Percentiles rank a stretch among this genome's conserved stretches.
Conservation (phyloP, 2,113 vertebrate species). For the Procavia capensis region DNA sequence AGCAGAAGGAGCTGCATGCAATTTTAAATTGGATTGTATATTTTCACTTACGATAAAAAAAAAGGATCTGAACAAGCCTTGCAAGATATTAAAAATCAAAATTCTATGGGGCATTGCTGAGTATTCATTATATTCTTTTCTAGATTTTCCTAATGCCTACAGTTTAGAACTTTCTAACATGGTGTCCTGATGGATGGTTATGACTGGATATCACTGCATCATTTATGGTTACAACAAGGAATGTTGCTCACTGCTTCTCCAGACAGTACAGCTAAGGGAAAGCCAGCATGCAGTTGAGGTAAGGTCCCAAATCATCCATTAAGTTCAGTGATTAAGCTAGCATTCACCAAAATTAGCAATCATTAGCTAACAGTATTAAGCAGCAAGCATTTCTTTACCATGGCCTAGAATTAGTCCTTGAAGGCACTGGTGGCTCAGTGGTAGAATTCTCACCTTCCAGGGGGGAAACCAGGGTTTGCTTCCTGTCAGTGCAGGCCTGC, state of each 20-base stretch:
- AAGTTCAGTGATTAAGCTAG: not conserved
- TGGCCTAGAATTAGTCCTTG: not conserved
- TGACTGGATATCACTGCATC: not conserved
- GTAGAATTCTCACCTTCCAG: not conserved
- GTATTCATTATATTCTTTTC: not conserved
- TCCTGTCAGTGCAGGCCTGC: not conserved
- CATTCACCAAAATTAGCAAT: not conserved
- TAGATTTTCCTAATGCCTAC: not conserved
- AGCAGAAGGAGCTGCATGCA: no score
- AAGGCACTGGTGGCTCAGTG: not conserved
- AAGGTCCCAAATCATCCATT: not conserved
- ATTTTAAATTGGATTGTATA: no score
- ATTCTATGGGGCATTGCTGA: not conserved
- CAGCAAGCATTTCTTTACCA: not conserved
- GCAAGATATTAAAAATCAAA: not conserved
- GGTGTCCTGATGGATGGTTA: not conserved
- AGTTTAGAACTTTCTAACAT: not conserved
- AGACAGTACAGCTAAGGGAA: not conserved
- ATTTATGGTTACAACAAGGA: not conserved
- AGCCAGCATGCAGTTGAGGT: not conserved
- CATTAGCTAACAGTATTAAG: not conserved
- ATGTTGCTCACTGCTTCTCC: not conserved
- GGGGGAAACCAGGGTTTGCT: not conserved
- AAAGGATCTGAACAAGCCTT: not conserved
- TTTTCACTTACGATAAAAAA: no score